Percentiles rank a stretch among this genome's conserved stretches.
These are phyloP conservation scores for Lasioglossum leucozonium DNA, from an alignment of 2,888 invertebrate genomes.

Conservation along the genomic window DNA sequence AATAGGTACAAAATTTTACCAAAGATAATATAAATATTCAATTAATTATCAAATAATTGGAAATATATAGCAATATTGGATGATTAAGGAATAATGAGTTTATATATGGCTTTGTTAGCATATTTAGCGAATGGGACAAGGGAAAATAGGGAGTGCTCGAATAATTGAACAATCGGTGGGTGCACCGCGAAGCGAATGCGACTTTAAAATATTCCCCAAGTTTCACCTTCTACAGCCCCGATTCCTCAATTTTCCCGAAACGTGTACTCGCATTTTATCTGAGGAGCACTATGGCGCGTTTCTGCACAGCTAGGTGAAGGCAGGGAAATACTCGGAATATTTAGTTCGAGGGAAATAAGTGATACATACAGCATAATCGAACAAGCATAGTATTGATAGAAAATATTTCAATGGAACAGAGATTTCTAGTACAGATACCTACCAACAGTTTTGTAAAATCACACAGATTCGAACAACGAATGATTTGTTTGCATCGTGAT, in stretches of 20 bases:
- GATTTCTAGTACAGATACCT: not conserved
- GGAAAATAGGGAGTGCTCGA: not conserved
- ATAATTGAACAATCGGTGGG: not conserved
- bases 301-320: not conserved
- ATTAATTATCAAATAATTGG: not conserved
- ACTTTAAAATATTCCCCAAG: not conserved
- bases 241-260: not conserved
- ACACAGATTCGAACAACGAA: not conserved
- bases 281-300: not conserved
- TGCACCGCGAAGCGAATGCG: not conserved
- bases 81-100: not conserved
- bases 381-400: not conserved
- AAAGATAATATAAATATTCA: no score
- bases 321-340: not conserved
- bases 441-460: not conserved
- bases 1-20: no score
- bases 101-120: no score
- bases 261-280: not conserved
- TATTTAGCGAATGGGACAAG: not conserved
- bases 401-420: not conserved
- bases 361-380: not conserved
- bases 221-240: not conserved
- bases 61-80: not conserved
- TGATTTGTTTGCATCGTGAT: not conserved
- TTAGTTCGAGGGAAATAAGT: not conserved